Evolutionary conservation across 1,140 invertebrate genomes (phyloP), one percentile per base, ranked within the genome.

Genomic region (Archivesica marissinica): DNA sequence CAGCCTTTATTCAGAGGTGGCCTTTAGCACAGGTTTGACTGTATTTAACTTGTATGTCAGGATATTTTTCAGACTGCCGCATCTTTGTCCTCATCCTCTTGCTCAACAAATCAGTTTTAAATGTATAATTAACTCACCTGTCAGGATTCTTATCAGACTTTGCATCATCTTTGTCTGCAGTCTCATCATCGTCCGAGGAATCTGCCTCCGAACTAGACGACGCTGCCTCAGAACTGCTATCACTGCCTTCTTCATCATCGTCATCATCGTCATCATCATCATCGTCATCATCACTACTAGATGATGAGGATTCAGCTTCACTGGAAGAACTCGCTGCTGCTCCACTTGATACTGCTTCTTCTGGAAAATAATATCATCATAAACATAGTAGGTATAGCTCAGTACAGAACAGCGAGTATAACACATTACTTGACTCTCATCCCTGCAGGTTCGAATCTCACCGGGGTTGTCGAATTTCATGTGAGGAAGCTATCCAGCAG

Each of bases 151-250:
- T 61, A 25, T 77, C 80, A 6, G 70, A 68, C n/a, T 76, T 70
- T 35, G 87, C 85, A 38, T 77, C 83, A 33, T 89, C 89, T 30
- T 89, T 92, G 13, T 85, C 86, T 59, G n/a, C n/a, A n/a, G n/a
- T n/a, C n/a, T 88, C 89, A 2, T 91, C 88, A 13, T 86, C 87
- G 39, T 89, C 88, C 52, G 72, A 74, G 25, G 79, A 82, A 13
- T 75, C 66, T n/a, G 54, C 78, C n/a, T 68, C 72, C 28, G 85
- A 78, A 33, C 86, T 80, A 52, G 79, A 83, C 28, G 68, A 77
- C 44, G 86, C 75, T 41, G 66, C 83, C 33, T 66, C 88, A 56
- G 80, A 85, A 44, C 87, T 86, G 35, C 85, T 84, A 56, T 54
- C 86, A 61, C 75, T 86, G 20, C 35, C 86, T 2, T 85, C 80